Base-by-base conservation (phyloP, 2,888 invertebrate species). In the Stenodera caucasica region DNA sequence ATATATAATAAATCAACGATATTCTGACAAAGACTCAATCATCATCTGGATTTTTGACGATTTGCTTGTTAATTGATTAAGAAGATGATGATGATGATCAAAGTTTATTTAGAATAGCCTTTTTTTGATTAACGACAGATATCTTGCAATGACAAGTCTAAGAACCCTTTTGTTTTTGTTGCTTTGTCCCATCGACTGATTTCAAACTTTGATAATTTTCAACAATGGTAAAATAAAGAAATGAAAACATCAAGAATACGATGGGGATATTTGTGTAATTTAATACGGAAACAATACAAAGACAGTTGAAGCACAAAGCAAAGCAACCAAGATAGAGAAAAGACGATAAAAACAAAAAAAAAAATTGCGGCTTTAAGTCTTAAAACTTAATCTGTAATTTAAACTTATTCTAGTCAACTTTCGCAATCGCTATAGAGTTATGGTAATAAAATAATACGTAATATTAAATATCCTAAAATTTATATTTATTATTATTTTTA, bases 281-380 rank as follows among this genome's bases (percentile, higher is more conserved):
- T 45, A 21, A 45, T 9, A 45, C 45, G 15, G 21, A 21, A 45
- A 45, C 21, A 45, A 21, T 11, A 21, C 21, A 45, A 1, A 2
- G 5, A 21, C 11, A 4, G 21, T 33, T n/a, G 26, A 5, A 5
- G 26, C 26, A 26, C 26, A 26, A n/a, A n/a, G n/a, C 26, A 26
- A 26, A 26, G 4, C 26, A 26, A 26, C 26, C 3, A 26, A 14
- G 1, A 50, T 50, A 30, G 11, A 11, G n/a, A 30, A 9, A 23
- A 51, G 12, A 9, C 51, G 9, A 29, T 29, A 51, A 15, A 15
- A 3, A 50, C 50, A 12, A 51, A 11, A 52, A 33, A 52, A 26
- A 52, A 2, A 50, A 14, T 30, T 52, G 33, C 14, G 52, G 52
- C 21, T 52, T 52, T 33, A 30, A 30, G 32, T 32, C 15, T 33